Conservation (phyloP, 2,888 invertebrate species). For the Mesoligia furuncula region DNA sequence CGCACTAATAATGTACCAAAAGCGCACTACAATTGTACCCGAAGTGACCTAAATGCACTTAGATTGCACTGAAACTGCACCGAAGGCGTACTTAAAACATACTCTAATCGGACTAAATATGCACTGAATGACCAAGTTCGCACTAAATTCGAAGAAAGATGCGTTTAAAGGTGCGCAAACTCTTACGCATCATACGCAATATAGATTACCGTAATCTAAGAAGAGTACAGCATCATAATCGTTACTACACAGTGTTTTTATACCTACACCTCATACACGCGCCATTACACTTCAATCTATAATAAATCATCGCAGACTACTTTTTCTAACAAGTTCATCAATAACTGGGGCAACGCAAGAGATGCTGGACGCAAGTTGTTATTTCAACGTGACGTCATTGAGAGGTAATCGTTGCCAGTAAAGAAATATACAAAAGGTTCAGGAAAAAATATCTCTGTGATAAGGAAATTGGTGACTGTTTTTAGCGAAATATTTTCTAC, state of each 20-base stretch:
- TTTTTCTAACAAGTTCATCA: constrained; percentile 49
- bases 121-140: not conserved
- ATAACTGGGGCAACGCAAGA: constrained; percentile 33
- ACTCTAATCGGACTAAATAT: not conserved
- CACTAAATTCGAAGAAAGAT: not conserved
- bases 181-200: constrained; percentile 1
- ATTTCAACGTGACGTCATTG: constrained; percentile 48
- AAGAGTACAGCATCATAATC: not conserved
- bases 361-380: constrained; percentile 49
- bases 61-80: not conserved
- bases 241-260: constrained; percentile 5
- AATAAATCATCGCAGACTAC: constrained; percentile 28
- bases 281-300: constrained; percentile 14
- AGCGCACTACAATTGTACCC: not conserved
- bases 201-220: not conserved
- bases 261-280: not conserved
- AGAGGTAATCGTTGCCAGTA: constrained; percentile 13
- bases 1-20: not conserved
- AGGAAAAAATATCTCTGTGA: not conserved
- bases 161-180: not conserved
- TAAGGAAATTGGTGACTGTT: not conserved
- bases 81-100: not conserved
- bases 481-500: not conserved
- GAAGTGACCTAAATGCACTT: not conserved
- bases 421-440: constrained; percentile 15